These are phyloP conservation scores for Echinometra lucunter DNA, from an alignment of 53 echinoderm and acorn worm genomes.

Conservation along the genomic window DNA sequence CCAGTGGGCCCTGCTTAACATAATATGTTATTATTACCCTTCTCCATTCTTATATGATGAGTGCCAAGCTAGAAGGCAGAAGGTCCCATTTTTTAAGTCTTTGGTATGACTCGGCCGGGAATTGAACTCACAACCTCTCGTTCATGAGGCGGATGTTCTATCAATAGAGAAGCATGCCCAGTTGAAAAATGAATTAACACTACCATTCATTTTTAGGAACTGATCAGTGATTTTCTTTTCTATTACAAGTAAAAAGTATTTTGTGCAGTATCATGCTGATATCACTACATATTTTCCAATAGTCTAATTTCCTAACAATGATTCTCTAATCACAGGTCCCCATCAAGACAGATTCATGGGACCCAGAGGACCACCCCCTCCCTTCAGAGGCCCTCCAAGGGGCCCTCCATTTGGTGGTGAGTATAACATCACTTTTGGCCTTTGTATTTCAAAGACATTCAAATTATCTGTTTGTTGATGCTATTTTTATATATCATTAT, in stretches of 20 bases:
- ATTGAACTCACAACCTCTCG: no score
- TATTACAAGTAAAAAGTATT: background rate
- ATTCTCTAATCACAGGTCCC: slow-evolving; percentile 11
- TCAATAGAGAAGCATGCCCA: no score
- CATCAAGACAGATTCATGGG: slow-evolving; percentile 60
- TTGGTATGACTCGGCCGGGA: no score
- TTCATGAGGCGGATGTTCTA: no score
- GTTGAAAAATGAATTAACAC: no score
- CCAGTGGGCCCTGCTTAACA: no score
- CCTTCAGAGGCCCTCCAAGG: slow-evolving; percentile 64
- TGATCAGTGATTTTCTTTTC: background rate
- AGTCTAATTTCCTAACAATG: background rate
- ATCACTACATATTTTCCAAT: background rate
- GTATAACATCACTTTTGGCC: background rate
- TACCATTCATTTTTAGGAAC: background rate
- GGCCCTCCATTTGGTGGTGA: slow-evolving; percentile 61
- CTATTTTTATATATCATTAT: no score
- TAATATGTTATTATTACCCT: no score
- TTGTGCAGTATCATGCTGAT: background rate
- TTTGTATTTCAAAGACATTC: background rate
- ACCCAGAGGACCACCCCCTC: slow-evolving; percentile 55
- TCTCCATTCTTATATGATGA: no score
- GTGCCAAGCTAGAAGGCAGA: no score
- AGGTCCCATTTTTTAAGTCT: no score
- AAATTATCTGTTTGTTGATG: no score